Evolutionary conservation across 2,113 vertebrate genomes (phyloP).

Genomic region (Isichthys henryi): DNA sequence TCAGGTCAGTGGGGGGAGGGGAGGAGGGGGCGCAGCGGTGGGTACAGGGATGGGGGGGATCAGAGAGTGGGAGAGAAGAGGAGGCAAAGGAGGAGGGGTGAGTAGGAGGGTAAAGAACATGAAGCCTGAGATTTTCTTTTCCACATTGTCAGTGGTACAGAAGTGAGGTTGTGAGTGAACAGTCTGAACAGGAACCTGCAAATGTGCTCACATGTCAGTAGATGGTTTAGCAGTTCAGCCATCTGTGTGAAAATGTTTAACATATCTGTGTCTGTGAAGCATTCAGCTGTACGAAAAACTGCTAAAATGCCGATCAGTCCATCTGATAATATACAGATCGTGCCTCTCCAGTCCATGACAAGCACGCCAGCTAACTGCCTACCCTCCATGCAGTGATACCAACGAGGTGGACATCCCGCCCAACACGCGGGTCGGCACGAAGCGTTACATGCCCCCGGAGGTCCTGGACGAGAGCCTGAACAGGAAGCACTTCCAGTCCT

Average conservation of each 20-base stretch:
- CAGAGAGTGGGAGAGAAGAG: background rate
- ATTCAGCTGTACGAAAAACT: background rate
- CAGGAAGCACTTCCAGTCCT: slow-evolving; percentile 88
- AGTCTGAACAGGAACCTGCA: background rate
- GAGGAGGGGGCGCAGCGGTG: no score
- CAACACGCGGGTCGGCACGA: slow-evolving; percentile 91
- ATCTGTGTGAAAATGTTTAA: background rate
- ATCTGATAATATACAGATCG: background rate
- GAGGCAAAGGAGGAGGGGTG: background rate
- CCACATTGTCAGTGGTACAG: background rate
- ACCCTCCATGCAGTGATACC: slow-evolving; percentile 68
- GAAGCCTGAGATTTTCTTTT: background rate
- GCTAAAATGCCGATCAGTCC: background rate
- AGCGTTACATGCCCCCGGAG: slow-evolving; percentile 95
- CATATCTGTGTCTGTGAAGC: background rate
- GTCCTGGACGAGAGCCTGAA: slow-evolving; percentile 93
- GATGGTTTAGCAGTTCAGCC: background rate
- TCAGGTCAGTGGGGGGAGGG: slow-evolving; percentile 65
- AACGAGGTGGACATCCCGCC: slow-evolving; percentile 95
- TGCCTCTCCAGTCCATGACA: background rate
- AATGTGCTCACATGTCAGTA: background rate
- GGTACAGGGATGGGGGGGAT: background rate
- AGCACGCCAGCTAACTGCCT: background rate
- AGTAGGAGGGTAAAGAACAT: background rate
- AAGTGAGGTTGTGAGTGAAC: background rate